Evolutionary conservation across 2,888 invertebrate species (phyloP).

Genomic region (Chaitophorus viminalis): DNA sequence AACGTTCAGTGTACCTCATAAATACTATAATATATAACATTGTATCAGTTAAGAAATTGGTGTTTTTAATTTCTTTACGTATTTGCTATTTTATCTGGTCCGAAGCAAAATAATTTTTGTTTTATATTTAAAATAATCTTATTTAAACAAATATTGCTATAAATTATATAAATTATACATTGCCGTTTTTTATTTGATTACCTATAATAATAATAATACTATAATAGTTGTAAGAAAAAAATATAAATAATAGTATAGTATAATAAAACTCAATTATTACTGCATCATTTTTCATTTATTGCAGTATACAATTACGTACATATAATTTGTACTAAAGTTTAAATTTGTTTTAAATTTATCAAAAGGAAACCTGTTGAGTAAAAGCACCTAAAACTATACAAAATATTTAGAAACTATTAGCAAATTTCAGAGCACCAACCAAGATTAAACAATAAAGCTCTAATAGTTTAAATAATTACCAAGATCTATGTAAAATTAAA

Average conservation of each 20-base stretch:
- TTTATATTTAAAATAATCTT: too few relatives aligned
- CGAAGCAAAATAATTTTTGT: background rate
- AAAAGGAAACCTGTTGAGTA: background rate
- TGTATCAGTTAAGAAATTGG: constrained; percentile 5
- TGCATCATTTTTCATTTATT: background rate
- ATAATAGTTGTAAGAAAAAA: background rate
- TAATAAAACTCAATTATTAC: background rate
- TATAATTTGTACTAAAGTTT: background rate
- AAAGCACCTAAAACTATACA: constrained; percentile 28
- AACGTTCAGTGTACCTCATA: background rate
- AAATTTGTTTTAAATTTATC: background rate
- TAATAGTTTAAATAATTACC: background rate
- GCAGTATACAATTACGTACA: background rate
- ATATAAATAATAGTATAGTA: too few relatives aligned
- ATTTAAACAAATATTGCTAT: background rate
- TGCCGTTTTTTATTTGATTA: background rate
- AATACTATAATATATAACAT: background rate
- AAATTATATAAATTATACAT: background rate
- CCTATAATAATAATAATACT: background rate
- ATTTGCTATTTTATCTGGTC: background rate
- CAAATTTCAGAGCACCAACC: constrained; percentile 31
- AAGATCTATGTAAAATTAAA: too few relatives aligned
- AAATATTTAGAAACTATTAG: constrained; percentile 17
- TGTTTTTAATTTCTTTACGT: background rate
- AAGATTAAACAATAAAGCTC: background rate